Evolutionary conservation across 2,888 invertebrate species (phyloP), one percentile per base, ranked within the genome.

Genomic region (Ophraella communa): DNA sequence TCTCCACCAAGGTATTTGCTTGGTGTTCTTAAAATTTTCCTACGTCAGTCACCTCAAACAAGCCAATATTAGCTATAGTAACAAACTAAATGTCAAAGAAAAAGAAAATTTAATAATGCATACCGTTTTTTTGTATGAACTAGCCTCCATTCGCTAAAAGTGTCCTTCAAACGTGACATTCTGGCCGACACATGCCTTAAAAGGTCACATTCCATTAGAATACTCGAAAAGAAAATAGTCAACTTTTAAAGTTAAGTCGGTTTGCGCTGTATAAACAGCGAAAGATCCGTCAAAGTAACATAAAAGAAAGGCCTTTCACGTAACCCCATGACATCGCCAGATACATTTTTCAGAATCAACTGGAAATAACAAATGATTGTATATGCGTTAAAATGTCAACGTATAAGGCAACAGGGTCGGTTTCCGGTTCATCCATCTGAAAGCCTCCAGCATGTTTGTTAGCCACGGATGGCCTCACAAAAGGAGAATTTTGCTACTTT

Each of bases 311-410:
- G 51, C 42, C 52, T 49, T 44, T 52, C 54, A 52, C 23, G 60
- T 65, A 54, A 45, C 35, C 67, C 49, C 54, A 64, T 64, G 64
- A 56, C 55, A 62, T 52, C 30, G 27, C 62, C 52, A 64, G 61
- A 59, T 65, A 59, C 49, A 62, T 65, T 59, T 65, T 65, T 62
- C 51, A 23, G 51, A 55, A 67, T 53, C 67, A 55, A 56, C 49
- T 42, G 45, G 52, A 55, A 65, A 64, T 62, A 67, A 58, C 65
- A 58, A 65, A 65, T 67, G 67, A 64, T 62, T 64, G 64, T 52
- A 18, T 65, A 70, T 73, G 72, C 71, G 71, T 72, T 71, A 72
- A 68, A 71, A 69, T 67, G 72, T 71, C 60, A 53, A 33, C 30
- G 1, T 51, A 23, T 21, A 18, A 18, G 7, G 20, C 17, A 7